phyloP scores from a whole-genome alignment of 2,113 vertebrate species.

The Rhynchopsitta pachyrhyncha region DNA sequence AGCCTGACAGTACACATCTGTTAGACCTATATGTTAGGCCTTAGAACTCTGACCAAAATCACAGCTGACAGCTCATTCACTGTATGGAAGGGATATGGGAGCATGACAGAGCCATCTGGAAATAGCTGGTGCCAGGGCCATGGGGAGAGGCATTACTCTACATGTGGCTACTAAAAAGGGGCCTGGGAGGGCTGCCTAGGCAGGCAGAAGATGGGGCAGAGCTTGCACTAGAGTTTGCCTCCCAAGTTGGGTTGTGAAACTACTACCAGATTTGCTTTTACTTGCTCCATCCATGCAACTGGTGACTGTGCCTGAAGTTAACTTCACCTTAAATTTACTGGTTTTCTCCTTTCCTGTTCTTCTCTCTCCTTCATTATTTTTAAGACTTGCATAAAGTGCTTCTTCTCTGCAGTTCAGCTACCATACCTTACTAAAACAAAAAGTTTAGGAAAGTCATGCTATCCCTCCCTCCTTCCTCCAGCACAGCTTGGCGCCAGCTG shows the following conservation, averaged over 20 bases:
- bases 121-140: accelerated
- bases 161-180: neutral
- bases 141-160: neutral
- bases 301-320: neutral
- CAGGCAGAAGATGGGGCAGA: neutral
- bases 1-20: neutral
- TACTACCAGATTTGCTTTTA: neutral
- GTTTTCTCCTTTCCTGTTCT: neutral
- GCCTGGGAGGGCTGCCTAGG: neutral
- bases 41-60: neutral
- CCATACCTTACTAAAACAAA: neutral
- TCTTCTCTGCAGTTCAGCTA: neutral
- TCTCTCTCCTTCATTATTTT: neutral
- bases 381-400: neutral
- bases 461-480: neutral
- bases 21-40: neutral
- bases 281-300: neutral
- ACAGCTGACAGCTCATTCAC: neutral
- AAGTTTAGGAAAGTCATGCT: neutral
- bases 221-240: neutral
- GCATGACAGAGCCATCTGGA: neutral
- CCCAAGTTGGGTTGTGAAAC: neutral
- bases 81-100: neutral
- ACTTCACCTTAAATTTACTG: neutral
- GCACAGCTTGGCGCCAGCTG: neutral